phyloP scores from a whole-genome alignment of 2,113 vertebrate genomes.

The Hydrolagus affinis region DNA sequence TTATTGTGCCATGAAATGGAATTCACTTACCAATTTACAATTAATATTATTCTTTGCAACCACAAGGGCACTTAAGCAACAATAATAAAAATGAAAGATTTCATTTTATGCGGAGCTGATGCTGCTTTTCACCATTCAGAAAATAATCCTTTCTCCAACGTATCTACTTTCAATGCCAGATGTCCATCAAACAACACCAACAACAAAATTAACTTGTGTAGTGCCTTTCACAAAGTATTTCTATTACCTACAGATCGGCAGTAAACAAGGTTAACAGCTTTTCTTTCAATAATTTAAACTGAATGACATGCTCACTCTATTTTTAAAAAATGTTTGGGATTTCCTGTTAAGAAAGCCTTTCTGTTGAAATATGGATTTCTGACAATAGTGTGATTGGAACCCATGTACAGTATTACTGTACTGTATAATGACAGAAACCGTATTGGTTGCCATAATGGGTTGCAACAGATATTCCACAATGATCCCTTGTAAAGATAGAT shows the following conservation, averaged over 20 bases:
- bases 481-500: background rate
- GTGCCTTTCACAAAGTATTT: no score
- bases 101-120: background rate
- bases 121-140: background rate
- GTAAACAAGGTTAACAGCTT: conserved; percentile 1
- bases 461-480: background rate
- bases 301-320: background rate
- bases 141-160: background rate
- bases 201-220: no score
- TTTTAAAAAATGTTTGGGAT: background rate
- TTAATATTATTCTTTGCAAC: background rate
- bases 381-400: background rate
- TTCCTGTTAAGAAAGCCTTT: background rate
- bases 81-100: background rate
- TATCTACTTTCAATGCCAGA: background rate
- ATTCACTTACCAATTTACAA: background rate
- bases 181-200: no score
- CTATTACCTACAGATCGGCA: background rate
- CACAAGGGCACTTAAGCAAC: no score
- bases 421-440: background rate
- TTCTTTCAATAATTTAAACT: background rate
- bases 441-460: background rate
- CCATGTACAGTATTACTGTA: no score
- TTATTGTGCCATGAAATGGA: background rate
- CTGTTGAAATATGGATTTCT: background rate